Evolutionary conservation across 2,797 vertebrate species (phyloP).

Genomic region (Gephyroberyx darwinii): DNA sequence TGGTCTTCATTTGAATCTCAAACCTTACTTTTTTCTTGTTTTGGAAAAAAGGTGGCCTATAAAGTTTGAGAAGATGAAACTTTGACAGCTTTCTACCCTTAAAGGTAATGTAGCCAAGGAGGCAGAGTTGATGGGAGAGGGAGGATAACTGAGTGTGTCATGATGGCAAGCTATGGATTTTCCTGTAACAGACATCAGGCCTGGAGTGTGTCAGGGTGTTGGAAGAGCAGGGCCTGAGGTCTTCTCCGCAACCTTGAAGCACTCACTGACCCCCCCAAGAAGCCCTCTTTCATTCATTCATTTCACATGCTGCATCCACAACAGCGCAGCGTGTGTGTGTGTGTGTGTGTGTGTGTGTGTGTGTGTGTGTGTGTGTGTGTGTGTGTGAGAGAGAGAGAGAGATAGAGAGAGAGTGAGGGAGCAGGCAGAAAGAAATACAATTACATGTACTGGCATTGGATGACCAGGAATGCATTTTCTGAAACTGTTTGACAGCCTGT

Average conservation of each 20-base stretch:
- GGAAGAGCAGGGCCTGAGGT: slow-evolving; percentile 17
- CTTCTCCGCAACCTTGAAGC: slow-evolving; percentile 25
- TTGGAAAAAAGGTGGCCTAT: too few relatives aligned
- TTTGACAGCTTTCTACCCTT: background rate
- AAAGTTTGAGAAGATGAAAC: too few relatives aligned
- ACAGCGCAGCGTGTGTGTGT: background rate
- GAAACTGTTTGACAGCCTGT: too few relatives aligned
- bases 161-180: slow-evolving; percentile 33
- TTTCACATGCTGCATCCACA: background rate
- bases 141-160: slow-evolving; percentile 35
- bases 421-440: background rate
- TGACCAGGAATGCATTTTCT: too few relatives aligned
- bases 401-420: too few relatives aligned
- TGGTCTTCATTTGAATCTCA: too few relatives aligned
- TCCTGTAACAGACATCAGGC: slow-evolving; percentile 53
- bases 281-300: background rate
- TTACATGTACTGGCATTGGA: too few relatives aligned
- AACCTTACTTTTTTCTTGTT: too few relatives aligned
- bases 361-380: background rate
- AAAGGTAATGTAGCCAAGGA: slow-evolving; percentile 9
- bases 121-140: slow-evolving; percentile 40
- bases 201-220: slow-evolving; percentile 54
- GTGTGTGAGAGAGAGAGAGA: background rate
- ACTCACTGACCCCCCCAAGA: slow-evolving; percentile 19
- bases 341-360: background rate